Percentiles rank a stretch among this genome's conserved stretches.
Conservation (phyloP, 2,113 vertebrate species). For the Sapayoa aenigma region DNA sequence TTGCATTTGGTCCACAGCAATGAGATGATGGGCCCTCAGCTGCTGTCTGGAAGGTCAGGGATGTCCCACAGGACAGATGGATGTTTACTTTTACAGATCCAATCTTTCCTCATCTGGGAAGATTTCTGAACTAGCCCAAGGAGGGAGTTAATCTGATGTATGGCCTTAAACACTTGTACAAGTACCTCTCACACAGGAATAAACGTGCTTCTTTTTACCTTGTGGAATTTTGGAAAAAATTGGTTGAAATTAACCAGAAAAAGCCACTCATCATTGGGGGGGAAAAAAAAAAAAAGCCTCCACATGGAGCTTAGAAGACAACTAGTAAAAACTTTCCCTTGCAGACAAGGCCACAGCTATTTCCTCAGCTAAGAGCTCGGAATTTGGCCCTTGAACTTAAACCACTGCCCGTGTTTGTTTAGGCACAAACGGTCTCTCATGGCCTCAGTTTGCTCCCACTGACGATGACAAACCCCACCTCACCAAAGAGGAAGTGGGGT, state of each 20-base stretch:
- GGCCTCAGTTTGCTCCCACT: conserved; percentile 22
- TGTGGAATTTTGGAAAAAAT: background rate
- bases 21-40: background rate
- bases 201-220: background rate
- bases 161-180: background rate
- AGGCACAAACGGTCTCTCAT: background rate
- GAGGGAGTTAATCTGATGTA: background rate
- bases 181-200: background rate
- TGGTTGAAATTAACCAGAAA: conserved; percentile 4
- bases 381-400: conserved; percentile 59
- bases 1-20: background rate
- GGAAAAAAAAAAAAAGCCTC: background rate
- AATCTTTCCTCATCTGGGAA: background rate
- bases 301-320: background rate
- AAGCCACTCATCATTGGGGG: background rate
- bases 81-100: background rate
- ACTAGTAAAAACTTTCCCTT: conserved; percentile 38
- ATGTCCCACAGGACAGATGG: background rate
- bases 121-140: background rate
- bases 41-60: background rate
- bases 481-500: background rate
- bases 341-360: conserved; percentile 61
- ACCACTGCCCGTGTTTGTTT: conserved; percentile 46
- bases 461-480: conserved; percentile 8
- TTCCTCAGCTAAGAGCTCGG: conserved; percentile 54